Evolutionary conservation across 2,797 vertebrate genomes (phyloP).

Genomic region (Lagocephalus sceleratus): DNA sequence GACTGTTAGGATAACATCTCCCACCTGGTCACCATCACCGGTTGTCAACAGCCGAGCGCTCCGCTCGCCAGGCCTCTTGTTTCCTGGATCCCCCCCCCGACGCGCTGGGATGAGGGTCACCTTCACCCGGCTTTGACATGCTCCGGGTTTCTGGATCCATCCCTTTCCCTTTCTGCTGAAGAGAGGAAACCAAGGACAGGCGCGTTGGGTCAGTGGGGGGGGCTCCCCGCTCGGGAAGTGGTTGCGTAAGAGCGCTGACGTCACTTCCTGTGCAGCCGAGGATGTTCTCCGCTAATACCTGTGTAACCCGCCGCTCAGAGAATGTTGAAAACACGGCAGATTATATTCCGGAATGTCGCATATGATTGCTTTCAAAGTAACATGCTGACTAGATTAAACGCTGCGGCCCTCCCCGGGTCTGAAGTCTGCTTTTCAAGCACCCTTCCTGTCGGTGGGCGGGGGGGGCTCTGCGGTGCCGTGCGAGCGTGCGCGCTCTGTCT

Average conservation of each 20-base stretch:
- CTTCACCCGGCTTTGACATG: conserved; percentile 83
- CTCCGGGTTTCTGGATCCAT: conserved; percentile 1
- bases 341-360: conserved; percentile 16
- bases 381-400: conserved; percentile 37
- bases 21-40: conserved; percentile 96
- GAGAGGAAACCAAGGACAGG: neutral
- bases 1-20: conserved; percentile 98
- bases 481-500: conserved; percentile 47
- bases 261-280: conserved; percentile 7
- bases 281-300: neutral
- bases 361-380: conserved; percentile 31
- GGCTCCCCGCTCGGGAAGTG: no score
- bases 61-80: conserved; percentile 82
- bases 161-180: neutral
- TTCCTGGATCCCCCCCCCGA: conserved; percentile 71
- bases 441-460: neutral
- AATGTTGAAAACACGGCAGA: neutral
- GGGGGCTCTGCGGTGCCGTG: conserved; percentile 31
- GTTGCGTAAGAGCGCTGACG: neutral
- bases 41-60: conserved; percentile 83
- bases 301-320: neutral
- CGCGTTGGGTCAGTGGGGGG: neutral
- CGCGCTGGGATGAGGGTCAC: conserved; percentile 80
- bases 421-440: neutral
- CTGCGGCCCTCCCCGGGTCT: conserved; percentile 20